Evolutionary conservation across 2,888 invertebrate species (phyloP).

Genomic region (Anaspis maculata): DNA sequence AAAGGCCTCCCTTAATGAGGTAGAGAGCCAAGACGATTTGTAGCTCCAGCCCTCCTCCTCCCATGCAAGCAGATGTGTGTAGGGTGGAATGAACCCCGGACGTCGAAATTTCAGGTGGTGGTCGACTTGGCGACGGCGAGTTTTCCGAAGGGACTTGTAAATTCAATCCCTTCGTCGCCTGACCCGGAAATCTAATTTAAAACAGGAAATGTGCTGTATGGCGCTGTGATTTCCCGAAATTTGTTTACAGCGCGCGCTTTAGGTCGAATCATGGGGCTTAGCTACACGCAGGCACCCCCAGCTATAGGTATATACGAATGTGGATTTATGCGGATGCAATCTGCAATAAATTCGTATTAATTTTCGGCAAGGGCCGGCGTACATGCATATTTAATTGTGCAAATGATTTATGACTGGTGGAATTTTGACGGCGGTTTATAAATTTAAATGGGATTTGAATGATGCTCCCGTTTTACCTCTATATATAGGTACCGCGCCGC

Average conservation of each 20-base stretch:
- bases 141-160: conserved; percentile 20
- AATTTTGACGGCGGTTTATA: too few species aligned
- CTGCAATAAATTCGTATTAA: conserved; percentile 4
- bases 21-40: conserved; percentile 9
- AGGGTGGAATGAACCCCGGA: background rate
- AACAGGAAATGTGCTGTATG: conserved; percentile 21
- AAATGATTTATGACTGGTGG: too few species aligned
- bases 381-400: too few species aligned
- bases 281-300: background rate
- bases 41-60: too few species aligned
- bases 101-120: conserved; percentile 16
- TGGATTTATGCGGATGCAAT: background rate
- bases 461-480: too few species aligned
- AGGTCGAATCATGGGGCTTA: too few species aligned
- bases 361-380: too few species aligned
- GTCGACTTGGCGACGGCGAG: too few species aligned
- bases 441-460: too few species aligned
- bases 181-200: conserved; percentile 24
- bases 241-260: conserved; percentile 12
- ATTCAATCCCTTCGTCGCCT: conserved; percentile 20
- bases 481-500: too few species aligned
- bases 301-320: conserved; percentile 3
- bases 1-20: conserved; percentile 12
- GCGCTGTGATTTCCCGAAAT: conserved; percentile 20
- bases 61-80: conserved; percentile 1